Base-by-base conservation (phyloP, 2,113 vertebrate species). In the Calidris pygmaea region DNA sequence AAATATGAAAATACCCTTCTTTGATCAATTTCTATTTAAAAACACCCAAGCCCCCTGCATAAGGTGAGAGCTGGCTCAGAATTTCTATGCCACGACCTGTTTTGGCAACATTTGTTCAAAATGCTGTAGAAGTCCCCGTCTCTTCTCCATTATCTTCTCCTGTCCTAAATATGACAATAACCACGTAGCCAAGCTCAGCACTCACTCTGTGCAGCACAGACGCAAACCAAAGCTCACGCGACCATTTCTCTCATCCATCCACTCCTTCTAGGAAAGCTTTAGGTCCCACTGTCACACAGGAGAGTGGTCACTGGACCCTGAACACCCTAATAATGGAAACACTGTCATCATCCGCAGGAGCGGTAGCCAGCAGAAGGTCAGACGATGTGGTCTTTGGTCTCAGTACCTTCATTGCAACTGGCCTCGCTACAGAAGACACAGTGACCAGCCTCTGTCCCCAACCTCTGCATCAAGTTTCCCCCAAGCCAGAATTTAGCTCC, bases 41-140 rank as follows among this genome's bases (percentile, higher is more conserved):
- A 60, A 59, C 32, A 55, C 71, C 71, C 85, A 72, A 50, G 2
- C 22, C 4, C 15, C 8, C 7, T 20, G 23, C 24, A 37, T 10
- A 43, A 0, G 4, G 47, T 37, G 65, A 66, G 18, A 89, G 29
- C 41, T 53, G 58, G 55, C 60, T 93, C 9, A 39, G 82, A 78
- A 43, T 56, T 65, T 65, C 68, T 23, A 32, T 8, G 68, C 90
- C 59, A 55, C 3, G 2, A 65, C 16, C 43, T 68, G 37, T 70
- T 95, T 71, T 75, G 68, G 83, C 80, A 95, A 84, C 52, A n/a
- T n/a, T n/a, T n/a, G 60, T 90, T 81, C 56, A 84, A 87, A 91
- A 52, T 2, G 5, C 56, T 87, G 52, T 56, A 60, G 47, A 87
- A 53, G 53, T 34, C 74, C 29, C 68, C 37, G 27, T 32, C 47